phyloP scores from a whole-genome alignment of 2,888 invertebrate genomes.

The Polymixis lichenea region DNA sequence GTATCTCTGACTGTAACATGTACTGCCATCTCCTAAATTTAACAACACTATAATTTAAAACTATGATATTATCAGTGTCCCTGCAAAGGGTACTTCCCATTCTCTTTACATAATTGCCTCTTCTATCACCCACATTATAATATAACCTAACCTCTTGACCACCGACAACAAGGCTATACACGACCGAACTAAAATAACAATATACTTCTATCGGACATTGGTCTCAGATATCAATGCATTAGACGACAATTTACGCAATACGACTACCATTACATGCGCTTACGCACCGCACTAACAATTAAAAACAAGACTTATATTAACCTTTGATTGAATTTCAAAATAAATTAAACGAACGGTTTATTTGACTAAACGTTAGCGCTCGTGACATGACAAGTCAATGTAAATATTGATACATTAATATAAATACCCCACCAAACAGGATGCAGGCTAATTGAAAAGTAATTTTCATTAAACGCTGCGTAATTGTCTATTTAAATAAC shows the following conservation, averaged over 20 bases:
- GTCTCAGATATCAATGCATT: constrained; percentile 41
- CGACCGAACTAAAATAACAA: constrained; percentile 50
- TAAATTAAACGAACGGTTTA: constrained; percentile 55
- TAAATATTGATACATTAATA: constrained; percentile 59
- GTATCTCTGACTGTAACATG: not conserved
- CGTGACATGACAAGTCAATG: constrained; percentile 62
- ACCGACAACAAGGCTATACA: constrained; percentile 25
- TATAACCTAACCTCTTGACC: constrained; percentile 45
- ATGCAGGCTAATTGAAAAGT: constrained; percentile 68
- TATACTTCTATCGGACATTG: constrained; percentile 41
- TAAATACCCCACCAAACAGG: constrained; percentile 55
- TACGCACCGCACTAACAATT: constrained; percentile 52
- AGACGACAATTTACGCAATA: constrained; percentile 29
- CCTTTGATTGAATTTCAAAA: constrained; percentile 55
- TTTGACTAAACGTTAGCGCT: constrained; percentile 53
- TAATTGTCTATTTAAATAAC: constrained; percentile 68
- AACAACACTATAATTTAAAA: constrained; percentile 9
- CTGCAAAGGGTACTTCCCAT: constrained; percentile 50
- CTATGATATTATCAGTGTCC: constrained; percentile 42
- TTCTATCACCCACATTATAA: constrained; percentile 38
- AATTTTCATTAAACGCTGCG: constrained; percentile 69
- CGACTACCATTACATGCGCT: constrained; percentile 23
- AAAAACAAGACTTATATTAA: constrained; percentile 63
- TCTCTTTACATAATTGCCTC: constrained; percentile 46
- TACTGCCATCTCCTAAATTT: not conserved